phyloP scores from a whole-genome alignment of 2,797 vertebrate species.

The Thalassophryne amazonica region DNA sequence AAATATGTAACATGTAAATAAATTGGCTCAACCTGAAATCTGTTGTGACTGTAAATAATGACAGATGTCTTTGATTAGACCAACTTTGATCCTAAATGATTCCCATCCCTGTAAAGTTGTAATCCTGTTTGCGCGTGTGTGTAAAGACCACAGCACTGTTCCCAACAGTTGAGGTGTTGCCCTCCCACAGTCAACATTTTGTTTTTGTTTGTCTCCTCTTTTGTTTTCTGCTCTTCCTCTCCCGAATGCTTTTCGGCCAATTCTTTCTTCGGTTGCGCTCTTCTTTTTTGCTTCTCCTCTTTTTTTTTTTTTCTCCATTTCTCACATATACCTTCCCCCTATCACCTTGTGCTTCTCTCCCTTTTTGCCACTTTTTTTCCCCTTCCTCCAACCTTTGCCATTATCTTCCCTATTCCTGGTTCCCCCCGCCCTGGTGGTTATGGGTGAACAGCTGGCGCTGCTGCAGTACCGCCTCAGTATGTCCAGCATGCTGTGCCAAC shows the following conservation, averaged over 20 bases:
- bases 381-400: slow-evolving; percentile 12
- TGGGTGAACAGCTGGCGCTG: slow-evolving; percentile 95
- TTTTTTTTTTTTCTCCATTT: slow-evolving; percentile 30
- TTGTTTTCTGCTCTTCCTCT: slow-evolving; percentile 21
- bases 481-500: slow-evolving; percentile 92
- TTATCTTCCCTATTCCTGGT: slow-evolving; percentile 39
- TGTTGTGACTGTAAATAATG: too few relatives aligned
- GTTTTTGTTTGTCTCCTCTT: slow-evolving; percentile 52
- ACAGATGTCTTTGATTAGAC: too few relatives aligned
- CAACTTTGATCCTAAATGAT: not conserved
- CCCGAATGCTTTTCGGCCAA: slow-evolving; percentile 25
- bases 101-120: slow-evolving; percentile 21
- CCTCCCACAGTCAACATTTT: slow-evolving; percentile 46
- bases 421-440: slow-evolving; percentile 74
- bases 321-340: slow-evolving; percentile 33
- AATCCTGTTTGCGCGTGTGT: not conserved
- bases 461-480: slow-evolving; percentile 98
- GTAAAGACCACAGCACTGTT: slow-evolving; percentile 26
- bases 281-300: slow-evolving; percentile 21
- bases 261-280: slow-evolving; percentile 42
- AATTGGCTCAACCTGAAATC: too few relatives aligned
- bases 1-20: too few relatives aligned
- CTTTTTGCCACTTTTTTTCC: slow-evolving; percentile 33
- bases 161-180: slow-evolving; percentile 30
- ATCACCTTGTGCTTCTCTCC: slow-evolving; percentile 32